Evolutionary conservation across 1,140 invertebrate species (phyloP), one percentile per base, ranked within the genome.

Genomic region (Zaprionus ghesquierei): DNA sequence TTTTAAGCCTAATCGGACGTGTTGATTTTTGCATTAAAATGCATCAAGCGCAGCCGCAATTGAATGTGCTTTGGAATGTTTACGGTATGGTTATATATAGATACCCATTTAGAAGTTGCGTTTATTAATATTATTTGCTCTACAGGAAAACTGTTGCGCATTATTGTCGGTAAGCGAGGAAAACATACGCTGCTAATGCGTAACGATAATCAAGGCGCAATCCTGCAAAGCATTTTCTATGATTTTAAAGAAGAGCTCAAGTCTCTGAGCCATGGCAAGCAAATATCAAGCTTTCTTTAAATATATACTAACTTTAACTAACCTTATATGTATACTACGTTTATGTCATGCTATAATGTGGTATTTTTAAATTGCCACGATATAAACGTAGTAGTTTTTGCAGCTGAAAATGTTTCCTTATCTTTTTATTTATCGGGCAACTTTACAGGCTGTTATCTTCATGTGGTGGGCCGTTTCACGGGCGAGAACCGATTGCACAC

Each of bases 21-120:
- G 85, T 90, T 0, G 77, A 91, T 20, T 91, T 89, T 44, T 82
- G 77, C 13, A 60, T 91, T 22, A 89, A 86, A 78, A 86, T 62
- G n/a, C 71, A 84, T 12, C 79, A 81, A 61, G 18, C 44, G 18
- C 66, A 91, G 38, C 76, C 89, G 1, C 53, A 84, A 0, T 46
- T 89, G 3, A 82, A 91, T 56, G 77, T 72, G 1, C 53, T 91
- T 46, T 91, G 90, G 79, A 89, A 87, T 70, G 63, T 87, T 22
- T 91, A 90, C 60, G 90, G 90, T 90, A 51, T 10, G 58, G n/a
- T 51, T 15, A 38, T 38, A 12, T 38, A 15, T 38, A 38, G 13
- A 12, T 10, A 53, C 9, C 46, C 8, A 46, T 50, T 29, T 50
- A 23, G 15, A 15, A 6, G 6, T 35, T 44, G 13, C 8, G 3